Evolutionary conservation across 2,797 vertebrate species (phyloP).

Genomic region (Lepus oiostolus): DNA sequence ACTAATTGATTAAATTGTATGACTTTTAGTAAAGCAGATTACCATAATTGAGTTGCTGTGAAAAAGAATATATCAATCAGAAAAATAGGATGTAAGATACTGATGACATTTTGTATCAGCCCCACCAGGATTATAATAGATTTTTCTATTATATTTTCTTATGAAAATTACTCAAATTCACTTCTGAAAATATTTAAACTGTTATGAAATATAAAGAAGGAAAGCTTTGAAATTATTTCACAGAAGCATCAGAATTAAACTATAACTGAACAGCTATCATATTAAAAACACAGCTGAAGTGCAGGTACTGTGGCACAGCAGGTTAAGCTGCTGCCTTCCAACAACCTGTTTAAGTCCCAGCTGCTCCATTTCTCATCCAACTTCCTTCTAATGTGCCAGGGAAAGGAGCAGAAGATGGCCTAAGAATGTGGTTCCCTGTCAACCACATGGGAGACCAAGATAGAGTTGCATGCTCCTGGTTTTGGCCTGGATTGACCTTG

Average conservation of each 20-base stretch:
- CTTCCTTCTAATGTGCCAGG: too few species aligned
- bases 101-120: not conserved
- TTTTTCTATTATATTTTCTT: slow-evolving; percentile 4
- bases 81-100: not conserved
- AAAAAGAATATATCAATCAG: not conserved
- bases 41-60: not conserved
- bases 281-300: not conserved
- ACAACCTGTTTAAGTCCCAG: too few species aligned
- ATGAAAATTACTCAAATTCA: not conserved
- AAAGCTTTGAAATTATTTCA: not conserved
- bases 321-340: too few species aligned
- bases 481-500: too few species aligned
- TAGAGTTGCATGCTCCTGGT: too few species aligned
- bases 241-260: not conserved
- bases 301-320: too few species aligned
- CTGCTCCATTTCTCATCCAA: too few species aligned
- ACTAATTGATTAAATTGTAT: not conserved
- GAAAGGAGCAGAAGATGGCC: too few species aligned
- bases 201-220: not conserved
- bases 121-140: not conserved
- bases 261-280: not conserved
- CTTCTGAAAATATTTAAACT: not conserved
- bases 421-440: too few species aligned
- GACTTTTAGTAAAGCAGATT: not conserved
- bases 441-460: too few species aligned